Evolutionary conservation across 64 coral and sea anemone species (phyloP), one percentile per base, ranked within the genome.

Genomic region (Porites lutea): DNA sequence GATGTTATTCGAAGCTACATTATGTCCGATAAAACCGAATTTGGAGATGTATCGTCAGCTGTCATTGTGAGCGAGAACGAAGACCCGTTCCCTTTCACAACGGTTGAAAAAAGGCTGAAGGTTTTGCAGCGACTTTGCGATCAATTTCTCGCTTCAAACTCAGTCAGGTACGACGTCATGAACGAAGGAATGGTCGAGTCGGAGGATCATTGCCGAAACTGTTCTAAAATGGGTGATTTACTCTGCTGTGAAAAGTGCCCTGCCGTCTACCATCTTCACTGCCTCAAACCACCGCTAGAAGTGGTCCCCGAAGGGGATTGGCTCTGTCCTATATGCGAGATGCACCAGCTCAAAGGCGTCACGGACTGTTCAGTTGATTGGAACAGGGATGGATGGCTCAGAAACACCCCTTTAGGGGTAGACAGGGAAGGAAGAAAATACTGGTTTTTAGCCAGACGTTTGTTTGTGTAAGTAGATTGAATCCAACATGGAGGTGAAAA

Each of bases 231-330:
- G 97, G 97, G 97, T 3, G 97, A 99, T 91, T 89, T 99, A 73
- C 82, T 99, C 73, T 99, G 97, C 78, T 99, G 97, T 72, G 97
- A 99, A 92, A 88, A 48, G 2, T 99, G 97, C 55, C 97, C 97
- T 16, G 94, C 94, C 0, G 97, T 99, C 7, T 99, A 96, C 83
- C 97, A 99, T 74, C 97, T 99, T 88, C 97, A 99, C 78, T 99
- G 97, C 84, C 86, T 99, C 14, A 99, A 99, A 70, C 97, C 97
- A 11, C 91, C 97, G 75, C 75, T 99, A 16, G 97, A 99, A 99
- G 89, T 93, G 58, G 97, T 99, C 60, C 97, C 97, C 12, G 91
- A 95, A 74, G 97, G 97, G 65, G 97, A 99, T 99, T 99, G 97
- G 97, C 79, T 99, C 16, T 99, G 97, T 75, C 97, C 97, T 68